Evolutionary conservation across 1,140 invertebrate species (phyloP).

Genomic region (Hirudo medicinalis): DNA sequence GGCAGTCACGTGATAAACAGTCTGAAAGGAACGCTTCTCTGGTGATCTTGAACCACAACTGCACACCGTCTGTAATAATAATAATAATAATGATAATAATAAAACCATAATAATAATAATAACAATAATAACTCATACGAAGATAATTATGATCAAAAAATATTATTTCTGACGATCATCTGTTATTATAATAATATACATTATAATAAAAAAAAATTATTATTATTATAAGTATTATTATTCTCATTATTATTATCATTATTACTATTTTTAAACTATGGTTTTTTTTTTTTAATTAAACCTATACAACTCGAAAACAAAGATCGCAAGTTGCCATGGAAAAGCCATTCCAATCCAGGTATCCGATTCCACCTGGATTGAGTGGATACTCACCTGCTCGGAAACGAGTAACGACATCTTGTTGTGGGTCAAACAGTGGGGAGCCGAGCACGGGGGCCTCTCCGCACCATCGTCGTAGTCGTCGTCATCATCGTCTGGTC

Average conservation of each 20-base stretch:
- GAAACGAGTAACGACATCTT: constrained; percentile 90
- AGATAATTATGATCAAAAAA: background rate
- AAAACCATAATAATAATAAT: constrained; percentile 4
- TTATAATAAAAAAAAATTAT: background rate
- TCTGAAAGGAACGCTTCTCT: background rate
- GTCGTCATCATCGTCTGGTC: too few species aligned
- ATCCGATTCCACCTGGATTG: too few species aligned
- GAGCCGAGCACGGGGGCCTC: constrained; percentile 69
- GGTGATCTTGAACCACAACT: too few species aligned
- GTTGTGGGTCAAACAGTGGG: constrained; percentile 82
- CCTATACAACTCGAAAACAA: background rate
- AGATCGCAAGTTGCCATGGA: too few species aligned
- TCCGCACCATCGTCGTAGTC: constrained; percentile 48
- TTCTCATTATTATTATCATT: background rate
- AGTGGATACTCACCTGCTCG: constrained; percentile 52
- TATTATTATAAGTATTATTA: too few species aligned
- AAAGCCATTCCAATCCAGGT: too few species aligned
- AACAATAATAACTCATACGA: background rate
- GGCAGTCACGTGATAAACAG: background rate
- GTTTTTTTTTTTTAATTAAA: constrained; percentile 9
- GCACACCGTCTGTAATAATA: background rate
- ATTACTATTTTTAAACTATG: background rate
- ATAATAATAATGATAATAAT: constrained; percentile 6
- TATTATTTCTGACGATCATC: background rate
- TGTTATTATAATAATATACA: background rate